These are phyloP conservation scores for Alcedo quadribrachys DNA, from an alignment of 2,797 vertebrate genomes.

Conservation along the genomic window DNA sequence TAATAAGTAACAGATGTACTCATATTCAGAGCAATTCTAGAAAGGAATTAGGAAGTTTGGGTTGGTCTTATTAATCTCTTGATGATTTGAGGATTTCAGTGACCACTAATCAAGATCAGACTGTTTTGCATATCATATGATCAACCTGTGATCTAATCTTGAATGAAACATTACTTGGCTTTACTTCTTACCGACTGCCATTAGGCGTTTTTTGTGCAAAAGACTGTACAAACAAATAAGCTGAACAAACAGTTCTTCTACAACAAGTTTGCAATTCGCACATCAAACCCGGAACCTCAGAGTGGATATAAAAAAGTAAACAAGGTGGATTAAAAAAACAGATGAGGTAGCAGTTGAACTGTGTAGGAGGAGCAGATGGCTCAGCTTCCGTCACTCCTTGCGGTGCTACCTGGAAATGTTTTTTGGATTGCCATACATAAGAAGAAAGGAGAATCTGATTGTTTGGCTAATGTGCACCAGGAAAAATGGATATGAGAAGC, in stretches of 20 bases:
- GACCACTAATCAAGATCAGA: background rate
- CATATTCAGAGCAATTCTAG: background rate
- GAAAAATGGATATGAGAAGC: background rate
- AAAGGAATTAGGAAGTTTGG: background rate
- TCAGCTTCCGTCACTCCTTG: conserved; percentile 17
- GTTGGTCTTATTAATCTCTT: background rate
- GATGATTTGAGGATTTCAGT: background rate
- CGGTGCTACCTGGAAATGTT: background rate
- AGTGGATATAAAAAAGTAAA: conserved; percentile 20
- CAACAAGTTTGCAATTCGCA: conserved; percentile 12
- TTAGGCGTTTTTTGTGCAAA: background rate
- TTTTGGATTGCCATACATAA: background rate
- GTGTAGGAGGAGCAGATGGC: background rate
- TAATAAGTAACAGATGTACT: background rate
- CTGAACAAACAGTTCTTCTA: conserved; percentile 1
- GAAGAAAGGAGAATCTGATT: background rate
- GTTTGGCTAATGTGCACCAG: background rate
- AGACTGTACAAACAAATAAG: conserved; percentile 33
- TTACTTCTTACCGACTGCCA: background rate
- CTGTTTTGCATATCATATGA: background rate
- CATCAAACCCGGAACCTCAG: conserved; percentile 6
- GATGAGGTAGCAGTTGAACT: background rate
- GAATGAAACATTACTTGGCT: background rate
- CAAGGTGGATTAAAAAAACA: background rate
- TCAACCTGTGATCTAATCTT: conserved; percentile 5